Percentiles rank a stretch among this genome's conserved stretches.
phyloP scores from a whole-genome alignment of 2,888 invertebrate species.

The Operophtera brumata region DNA sequence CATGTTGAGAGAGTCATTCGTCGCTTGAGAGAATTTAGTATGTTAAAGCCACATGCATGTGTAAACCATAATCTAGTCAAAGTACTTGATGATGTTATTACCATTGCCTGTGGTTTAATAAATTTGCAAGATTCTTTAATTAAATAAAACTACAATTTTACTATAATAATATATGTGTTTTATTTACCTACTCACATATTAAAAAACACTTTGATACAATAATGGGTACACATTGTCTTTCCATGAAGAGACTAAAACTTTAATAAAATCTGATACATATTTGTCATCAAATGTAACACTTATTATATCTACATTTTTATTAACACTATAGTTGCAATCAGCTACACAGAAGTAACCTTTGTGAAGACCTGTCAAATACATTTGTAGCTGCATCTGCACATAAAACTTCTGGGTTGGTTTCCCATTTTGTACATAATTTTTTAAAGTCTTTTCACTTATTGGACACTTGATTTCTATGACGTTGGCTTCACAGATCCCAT shows the following conservation, averaged over 20 bases:
- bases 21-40: background rate
- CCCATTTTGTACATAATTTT: no score
- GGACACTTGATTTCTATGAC: no score
- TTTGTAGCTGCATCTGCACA: no score
- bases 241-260: background rate
- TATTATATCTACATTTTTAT: no score
- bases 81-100: background rate
- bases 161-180: background rate
- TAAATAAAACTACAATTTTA: background rate
- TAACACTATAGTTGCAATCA: no score
- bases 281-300: background rate
- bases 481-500: no score
- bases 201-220: background rate
- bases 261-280: background rate
- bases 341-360: no score
- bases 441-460: no score
- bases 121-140: background rate
- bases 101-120: background rate
- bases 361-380: no score
- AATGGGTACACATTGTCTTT: background rate
- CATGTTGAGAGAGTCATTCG: constrained; percentile 16
- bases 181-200: no score
- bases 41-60: background rate
- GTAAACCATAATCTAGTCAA: background rate
- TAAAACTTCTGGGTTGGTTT: no score